These are phyloP conservation scores for Pelusios castaneus DNA, from an alignment of 2,113 vertebrate species.

Conservation along the genomic window DNA sequence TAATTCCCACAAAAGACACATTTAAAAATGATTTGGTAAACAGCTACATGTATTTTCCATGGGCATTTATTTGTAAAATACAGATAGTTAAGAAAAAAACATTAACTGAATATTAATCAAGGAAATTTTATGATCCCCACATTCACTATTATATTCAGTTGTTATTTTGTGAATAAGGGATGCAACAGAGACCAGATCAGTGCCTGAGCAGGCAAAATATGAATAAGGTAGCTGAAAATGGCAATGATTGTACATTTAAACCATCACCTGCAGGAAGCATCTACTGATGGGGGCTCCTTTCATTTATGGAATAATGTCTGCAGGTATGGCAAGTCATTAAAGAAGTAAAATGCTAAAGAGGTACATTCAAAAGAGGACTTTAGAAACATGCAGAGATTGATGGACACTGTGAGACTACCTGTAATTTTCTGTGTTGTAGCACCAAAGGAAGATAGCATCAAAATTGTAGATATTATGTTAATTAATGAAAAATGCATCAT, in stretches of 20 bases:
- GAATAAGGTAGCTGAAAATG: background rate
- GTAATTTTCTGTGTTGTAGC: background rate
- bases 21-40: background rate
- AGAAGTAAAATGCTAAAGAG: background rate
- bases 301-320: background rate
- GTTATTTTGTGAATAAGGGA: accelerated
- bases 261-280: background rate
- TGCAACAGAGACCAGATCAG: background rate
- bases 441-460: background rate
- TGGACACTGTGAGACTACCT: background rate
- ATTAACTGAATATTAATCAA: background rate
- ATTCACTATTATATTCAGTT: background rate
- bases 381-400: background rate
- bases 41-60: accelerated
- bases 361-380: background rate
- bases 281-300: background rate
- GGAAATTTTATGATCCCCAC: background rate
- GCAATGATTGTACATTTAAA: background rate
- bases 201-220: background rate
- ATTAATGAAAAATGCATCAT: background rate
- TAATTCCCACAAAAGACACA: background rate
- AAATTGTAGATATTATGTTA: background rate
- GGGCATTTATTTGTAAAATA: background rate
- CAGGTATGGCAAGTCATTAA: background rate
- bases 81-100: background rate